Percentiles rank a stretch among this genome's conserved stretches.
Conservation (phyloP, 2,797 vertebrate genomes). For the Mormyrops attenuatus region DNA sequence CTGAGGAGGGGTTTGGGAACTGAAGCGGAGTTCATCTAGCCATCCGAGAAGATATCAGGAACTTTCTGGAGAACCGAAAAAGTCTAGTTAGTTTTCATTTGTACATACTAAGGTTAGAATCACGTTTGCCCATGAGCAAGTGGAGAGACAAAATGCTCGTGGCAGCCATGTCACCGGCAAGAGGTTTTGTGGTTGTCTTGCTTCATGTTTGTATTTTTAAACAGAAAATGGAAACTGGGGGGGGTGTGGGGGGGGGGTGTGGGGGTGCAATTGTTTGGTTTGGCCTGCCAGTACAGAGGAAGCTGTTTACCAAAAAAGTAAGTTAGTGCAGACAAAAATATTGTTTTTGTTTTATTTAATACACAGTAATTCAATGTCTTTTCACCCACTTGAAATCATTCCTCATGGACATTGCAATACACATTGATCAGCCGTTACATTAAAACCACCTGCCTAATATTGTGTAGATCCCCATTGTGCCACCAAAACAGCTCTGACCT, state of each 20-base stretch:
- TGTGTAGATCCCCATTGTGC: neutral
- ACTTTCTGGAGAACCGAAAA: neutral
- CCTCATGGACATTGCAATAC: neutral
- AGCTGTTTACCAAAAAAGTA: neutral
- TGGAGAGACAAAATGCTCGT: neutral
- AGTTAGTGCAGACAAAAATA: neutral
- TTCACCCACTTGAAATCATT: neutral
- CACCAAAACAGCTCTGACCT: neutral
- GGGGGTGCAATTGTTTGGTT: neutral
- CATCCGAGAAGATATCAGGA: neutral
- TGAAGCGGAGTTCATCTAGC: neutral
- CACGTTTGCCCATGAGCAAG: neutral
- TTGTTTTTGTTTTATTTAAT: neutral
- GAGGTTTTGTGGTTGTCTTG: neutral
- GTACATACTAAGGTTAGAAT: neutral
- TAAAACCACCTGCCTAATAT: neutral
- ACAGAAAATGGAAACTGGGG: neutral
- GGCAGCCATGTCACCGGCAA: neutral
- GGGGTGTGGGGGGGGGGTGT: neutral
- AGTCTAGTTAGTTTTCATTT: neutral
- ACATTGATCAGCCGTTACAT: neutral
- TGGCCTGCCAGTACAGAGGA: neutral
- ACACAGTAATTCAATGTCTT: neutral
- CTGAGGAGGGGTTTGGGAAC: neutral
- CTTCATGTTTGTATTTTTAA: neutral